Percentiles rank a stretch among this genome's conserved stretches.
Evolutionary conservation across 2,797 vertebrate genomes (phyloP).

Genomic region (Vireo griseus): DNA sequence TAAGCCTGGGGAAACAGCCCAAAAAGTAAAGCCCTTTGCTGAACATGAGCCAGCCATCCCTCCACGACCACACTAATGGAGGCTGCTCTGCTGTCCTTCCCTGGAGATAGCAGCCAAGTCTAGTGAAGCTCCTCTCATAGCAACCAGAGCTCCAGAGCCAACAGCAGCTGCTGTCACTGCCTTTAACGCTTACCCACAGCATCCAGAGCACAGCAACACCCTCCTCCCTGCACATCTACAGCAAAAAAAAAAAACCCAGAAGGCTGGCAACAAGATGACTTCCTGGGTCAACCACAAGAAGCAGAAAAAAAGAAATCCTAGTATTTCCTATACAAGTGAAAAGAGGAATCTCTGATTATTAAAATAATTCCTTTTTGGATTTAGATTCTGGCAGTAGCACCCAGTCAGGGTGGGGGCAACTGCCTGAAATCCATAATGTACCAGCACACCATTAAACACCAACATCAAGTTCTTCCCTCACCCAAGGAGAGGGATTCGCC

Average conservation of each 20-base stretch:
- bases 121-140: slow-evolving; percentile 83
- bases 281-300: slow-evolving; percentile 58
- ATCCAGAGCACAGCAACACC: slow-evolving; percentile 74
- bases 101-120: slow-evolving; percentile 81
- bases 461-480: not conserved
- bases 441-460: not conserved
- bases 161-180: slow-evolving; percentile 76
- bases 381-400: not conserved
- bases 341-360: slow-evolving; percentile 25
- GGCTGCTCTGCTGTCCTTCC: slow-evolving; percentile 79
- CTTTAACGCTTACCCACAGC: slow-evolving; percentile 73
- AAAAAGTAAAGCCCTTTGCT: slow-evolving; percentile 39
- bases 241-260: not conserved
- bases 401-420: not conserved
- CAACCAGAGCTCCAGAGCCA: slow-evolving; percentile 80
- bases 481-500: not conserved
- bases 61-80: slow-evolving; percentile 78
- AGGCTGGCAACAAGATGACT: slow-evolving; percentile 42
- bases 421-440: not conserved
- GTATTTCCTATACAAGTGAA: slow-evolving; percentile 39
- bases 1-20: not conserved
- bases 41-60: slow-evolving; percentile 65
- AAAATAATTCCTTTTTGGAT: not conserved
- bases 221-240: slow-evolving; percentile 62
- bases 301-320: slow-evolving; percentile 11